These are phyloP conservation scores for Danionella cerebrum DNA, from an alignment of 2,113 vertebrate genomes.

Conservation along the genomic window DNA sequence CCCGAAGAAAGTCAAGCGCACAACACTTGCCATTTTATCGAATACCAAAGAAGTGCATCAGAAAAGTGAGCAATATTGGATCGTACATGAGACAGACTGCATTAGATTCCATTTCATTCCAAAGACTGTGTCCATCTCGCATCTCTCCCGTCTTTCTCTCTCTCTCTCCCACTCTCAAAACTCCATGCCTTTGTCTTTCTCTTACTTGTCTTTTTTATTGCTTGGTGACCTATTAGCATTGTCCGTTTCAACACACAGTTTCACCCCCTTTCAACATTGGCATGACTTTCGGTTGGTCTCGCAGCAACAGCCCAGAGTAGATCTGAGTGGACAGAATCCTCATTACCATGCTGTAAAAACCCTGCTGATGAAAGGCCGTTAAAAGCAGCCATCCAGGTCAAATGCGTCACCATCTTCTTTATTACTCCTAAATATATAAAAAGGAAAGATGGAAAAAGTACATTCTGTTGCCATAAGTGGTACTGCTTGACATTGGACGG, in stretches of 20 bases:
- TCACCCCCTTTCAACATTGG: constrained; percentile 32
- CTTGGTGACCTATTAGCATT: constrained; percentile 38
- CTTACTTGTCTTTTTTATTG: background rate
- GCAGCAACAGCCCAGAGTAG: constrained; percentile 54
- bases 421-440: background rate
- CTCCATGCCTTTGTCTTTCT: constrained; percentile 2
- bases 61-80: background rate
- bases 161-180: background rate
- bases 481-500: background rate
- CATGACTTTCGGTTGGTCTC: constrained; percentile 59
- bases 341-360: constrained; percentile 60
- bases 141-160: background rate
- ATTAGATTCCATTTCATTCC: background rate
- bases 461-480: background rate
- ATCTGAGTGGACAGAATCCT: constrained; percentile 40
- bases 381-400: constrained; percentile 24
- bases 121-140: background rate
- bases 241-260: constrained; percentile 40
- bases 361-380: constrained; percentile 25
- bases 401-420: constrained; percentile 1
- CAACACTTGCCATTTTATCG: constrained; percentile 23
- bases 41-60: background rate
- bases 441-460: background rate
- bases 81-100: background rate
- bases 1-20: constrained; percentile 26